Evolutionary conservation across 2,888 invertebrate genomes (phyloP), one percentile per base, ranked within the genome.

Genomic region (Monoplex corrugatus): DNA sequence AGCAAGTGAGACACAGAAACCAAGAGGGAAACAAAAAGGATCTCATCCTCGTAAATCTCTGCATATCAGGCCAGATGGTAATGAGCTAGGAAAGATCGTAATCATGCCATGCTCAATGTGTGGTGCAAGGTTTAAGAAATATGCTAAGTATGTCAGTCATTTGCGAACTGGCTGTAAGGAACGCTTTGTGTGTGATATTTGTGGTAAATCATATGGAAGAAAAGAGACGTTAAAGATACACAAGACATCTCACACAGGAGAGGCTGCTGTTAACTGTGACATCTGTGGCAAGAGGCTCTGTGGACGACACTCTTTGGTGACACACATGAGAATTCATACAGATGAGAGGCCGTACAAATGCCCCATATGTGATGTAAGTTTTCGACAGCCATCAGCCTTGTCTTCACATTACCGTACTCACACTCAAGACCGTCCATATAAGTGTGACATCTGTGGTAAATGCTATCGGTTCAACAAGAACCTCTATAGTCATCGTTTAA

Each of bases 311-410:
- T 45, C 72, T 5, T 45, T 84, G 1, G 32, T 16, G 13, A 83
- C 35, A 16, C 88, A 88, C 35, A 72, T 88, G 84, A 38, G 72
- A 19, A 63, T 88, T 35, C 88, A 88, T 45, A 83, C 88, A 10
- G 88, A 40, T 6, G 88, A 82, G 57, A 83, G n/a, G 75, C 88
- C 88, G 3, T 88, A 83, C 45, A 43, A 23, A 28, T 88, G 88
- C 45, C 35, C 63, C 23, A 28, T 44, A 10, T 88, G 88, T 45
- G 10, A 72, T 0, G 72, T 44, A 32, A 28, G 35, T 0, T 88
- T 88, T 38, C 44, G 83, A 16, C 88, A 88, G 35, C 28, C 40
- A 10, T 32, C 82, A 3, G 44, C 72, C 1, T 43, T 88, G 57
- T 35, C 50, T 3, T 16, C 72, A 1, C 88, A 88, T 32, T 10